Base-by-base conservation (phyloP, 2,113 vertebrate species). In the Falcunculus frontatus region DNA sequence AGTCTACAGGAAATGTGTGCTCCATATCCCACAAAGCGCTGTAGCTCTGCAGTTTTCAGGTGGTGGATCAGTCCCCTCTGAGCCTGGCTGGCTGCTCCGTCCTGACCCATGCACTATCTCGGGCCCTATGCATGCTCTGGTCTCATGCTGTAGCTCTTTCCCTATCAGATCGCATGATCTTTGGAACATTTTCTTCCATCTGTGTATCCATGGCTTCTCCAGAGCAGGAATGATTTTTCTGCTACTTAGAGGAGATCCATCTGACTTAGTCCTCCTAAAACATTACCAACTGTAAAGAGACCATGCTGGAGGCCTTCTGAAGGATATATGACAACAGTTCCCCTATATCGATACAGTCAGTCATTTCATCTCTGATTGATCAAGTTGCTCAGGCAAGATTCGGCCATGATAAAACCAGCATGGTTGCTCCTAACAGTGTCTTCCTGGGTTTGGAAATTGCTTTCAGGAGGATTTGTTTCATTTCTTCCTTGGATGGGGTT, bases 331-430 rank as follows among this genome's bases (percentile, higher is more conserved):
- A 25, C 13, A 21, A 10, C 13, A 75, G 16, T 23, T 89, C 7
- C 20, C 10, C 6, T 55, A 3, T 11, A 42, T 42, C 55, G 9
- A 41, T 5, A 14, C 4, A 41, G 17, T 30, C 42, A 65, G 17
- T 74, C 13, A 70, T 70, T 17, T 62, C 17, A 32, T 52, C n/a
- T 63, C 3, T n/a, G n/a, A 72, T 30, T 9, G 62, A 46, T 42
- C 30, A 20, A 5, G 14, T 3, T 44, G 57, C 18, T 52, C 29
- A 63, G 21, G 8, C 32, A 76, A 47, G 47, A 47, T 39, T 57
- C 0, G 0, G 6, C 6, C 21, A 32, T 39, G 16, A 35, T 23
- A 50, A 90, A 55, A 46, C 7, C 30, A 13, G 11, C 6, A 0
- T 39, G 11, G 3, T 4, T 63, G 14, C 35, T 70, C 33, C 25